phyloP scores from a whole-genome alignment of 2,888 invertebrate genomes.

The Tachina lurida region DNA sequence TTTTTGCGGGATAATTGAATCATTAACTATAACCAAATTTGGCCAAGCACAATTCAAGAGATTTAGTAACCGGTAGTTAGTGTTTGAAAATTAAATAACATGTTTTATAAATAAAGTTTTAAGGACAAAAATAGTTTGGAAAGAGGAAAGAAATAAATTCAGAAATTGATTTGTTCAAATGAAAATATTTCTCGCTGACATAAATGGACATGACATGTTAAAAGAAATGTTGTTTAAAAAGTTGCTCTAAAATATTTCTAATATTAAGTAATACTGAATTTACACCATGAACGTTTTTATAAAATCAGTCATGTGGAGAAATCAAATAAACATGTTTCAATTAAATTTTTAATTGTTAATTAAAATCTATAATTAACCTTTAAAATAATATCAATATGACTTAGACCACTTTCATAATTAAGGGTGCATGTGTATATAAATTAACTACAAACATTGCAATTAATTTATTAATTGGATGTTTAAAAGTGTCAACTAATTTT shows the following conservation, averaged over 20 bases:
- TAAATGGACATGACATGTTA: neutral
- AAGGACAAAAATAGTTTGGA: neutral
- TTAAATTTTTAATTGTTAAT: no score
- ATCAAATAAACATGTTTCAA: no score
- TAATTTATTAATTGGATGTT: no score
- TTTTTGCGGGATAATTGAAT: constrained; percentile 79
- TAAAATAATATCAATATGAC: no score
- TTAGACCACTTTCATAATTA: no score
- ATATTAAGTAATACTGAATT: no score
- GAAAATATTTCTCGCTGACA: neutral
- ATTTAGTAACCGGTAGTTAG: constrained; percentile 49
- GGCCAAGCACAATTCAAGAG: constrained; percentile 67
- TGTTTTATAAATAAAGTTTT: constrained; percentile 20
- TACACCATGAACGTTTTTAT: no score
- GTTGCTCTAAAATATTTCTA: neutral
- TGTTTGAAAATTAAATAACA: constrained; percentile 7
- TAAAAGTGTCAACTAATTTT: no score
- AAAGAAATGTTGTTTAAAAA: neutral
- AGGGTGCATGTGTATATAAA: no score
- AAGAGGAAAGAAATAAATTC: neutral
- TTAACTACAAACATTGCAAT: no score
- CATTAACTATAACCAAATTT: constrained; percentile 81
- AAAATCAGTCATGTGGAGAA: no score
- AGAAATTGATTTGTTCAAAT: neutral
- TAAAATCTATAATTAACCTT: no score